Conservation (phyloP, 2,888 invertebrate species). For the Molorchus minor region DNA sequence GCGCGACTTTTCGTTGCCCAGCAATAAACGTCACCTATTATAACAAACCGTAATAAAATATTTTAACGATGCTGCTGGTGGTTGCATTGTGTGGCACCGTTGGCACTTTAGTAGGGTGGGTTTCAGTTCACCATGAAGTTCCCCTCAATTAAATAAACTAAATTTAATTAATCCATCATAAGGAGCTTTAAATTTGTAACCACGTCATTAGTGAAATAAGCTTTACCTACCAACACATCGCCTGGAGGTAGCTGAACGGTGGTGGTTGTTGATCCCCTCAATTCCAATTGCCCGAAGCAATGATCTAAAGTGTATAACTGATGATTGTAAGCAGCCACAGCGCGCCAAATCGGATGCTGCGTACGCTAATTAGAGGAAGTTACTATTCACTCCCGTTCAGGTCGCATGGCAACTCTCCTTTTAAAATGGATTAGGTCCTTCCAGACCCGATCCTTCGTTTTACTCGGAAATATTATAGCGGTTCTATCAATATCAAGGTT, state of each 20-base stretch:
- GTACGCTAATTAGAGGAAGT: conserved; percentile 57
- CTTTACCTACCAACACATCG: conserved; percentile 27
- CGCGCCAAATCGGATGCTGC: conserved; percentile 57
- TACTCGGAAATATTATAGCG: conserved; percentile 19
- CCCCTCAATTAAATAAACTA: conserved; percentile 32
- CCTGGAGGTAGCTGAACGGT: conserved; percentile 28
- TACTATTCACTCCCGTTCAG: conserved; percentile 51
- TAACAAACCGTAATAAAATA: no score
- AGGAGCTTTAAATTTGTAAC: conserved; percentile 43
- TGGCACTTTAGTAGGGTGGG: conserved; percentile 4
- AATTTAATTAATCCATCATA: conserved; percentile 32
- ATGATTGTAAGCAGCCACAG: conserved; percentile 52
- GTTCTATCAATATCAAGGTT: conserved; percentile 7
- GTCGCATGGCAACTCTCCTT: conserved; percentile 52
- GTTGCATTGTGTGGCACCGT: neutral
- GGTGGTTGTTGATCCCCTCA: conserved; percentile 33
- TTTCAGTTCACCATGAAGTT: conserved; percentile 12
- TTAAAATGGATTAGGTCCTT: conserved; percentile 25
- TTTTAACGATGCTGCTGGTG: neutral
- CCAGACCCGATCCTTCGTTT: conserved; percentile 18
- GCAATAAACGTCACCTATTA: no score
- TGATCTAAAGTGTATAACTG: conserved; percentile 54
- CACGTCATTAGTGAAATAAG: conserved; percentile 45
- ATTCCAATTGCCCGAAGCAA: conserved; percentile 47
- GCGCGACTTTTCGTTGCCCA: no score